These are phyloP conservation scores for Actinopyga echinites DNA, from an alignment of 53 echinoderm and acorn worm genomes.

Conservation along the genomic window DNA sequence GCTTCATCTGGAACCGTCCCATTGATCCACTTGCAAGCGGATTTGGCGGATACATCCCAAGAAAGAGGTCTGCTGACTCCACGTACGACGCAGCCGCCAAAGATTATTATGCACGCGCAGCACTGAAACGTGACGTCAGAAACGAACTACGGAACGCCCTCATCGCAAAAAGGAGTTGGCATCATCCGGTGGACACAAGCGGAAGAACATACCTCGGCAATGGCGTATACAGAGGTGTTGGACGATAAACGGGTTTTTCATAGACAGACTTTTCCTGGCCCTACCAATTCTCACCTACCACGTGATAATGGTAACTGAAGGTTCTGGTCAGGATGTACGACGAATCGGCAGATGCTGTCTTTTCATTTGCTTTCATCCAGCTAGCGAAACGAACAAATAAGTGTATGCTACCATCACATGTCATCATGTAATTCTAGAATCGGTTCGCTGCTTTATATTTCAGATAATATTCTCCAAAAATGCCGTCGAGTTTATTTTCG, in stretches of 20 bases:
- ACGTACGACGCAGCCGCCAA: neutral
- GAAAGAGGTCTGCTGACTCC: neutral
- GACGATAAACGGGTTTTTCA: neutral
- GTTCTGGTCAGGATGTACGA: no score
- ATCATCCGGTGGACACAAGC: neutral
- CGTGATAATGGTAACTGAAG: no score
- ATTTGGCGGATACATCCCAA: neutral
- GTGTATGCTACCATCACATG: no score
- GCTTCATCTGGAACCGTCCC: slow-evolving; percentile 3
- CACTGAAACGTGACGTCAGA: slow-evolving; percentile 20
- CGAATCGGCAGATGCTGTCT: no score
- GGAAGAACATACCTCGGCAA: neutral
- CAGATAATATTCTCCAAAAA: no score
- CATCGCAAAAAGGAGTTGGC: neutral
- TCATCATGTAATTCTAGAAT: no score
- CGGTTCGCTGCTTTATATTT: no score
- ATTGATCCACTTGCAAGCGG: neutral
- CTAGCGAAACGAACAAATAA: no score
- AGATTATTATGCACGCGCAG: slow-evolving; percentile 15
- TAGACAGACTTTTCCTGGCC: no score
- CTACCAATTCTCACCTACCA: no score
- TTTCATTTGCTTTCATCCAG: no score
- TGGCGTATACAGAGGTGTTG: neutral
- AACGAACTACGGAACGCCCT: neutral
- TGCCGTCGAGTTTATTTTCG: no score